Percentiles rank a stretch among this genome's conserved stretches.
These are phyloP conservation scores for Chelon auratus DNA, from an alignment of 2,797 vertebrate genomes.

Conservation along the genomic window DNA sequence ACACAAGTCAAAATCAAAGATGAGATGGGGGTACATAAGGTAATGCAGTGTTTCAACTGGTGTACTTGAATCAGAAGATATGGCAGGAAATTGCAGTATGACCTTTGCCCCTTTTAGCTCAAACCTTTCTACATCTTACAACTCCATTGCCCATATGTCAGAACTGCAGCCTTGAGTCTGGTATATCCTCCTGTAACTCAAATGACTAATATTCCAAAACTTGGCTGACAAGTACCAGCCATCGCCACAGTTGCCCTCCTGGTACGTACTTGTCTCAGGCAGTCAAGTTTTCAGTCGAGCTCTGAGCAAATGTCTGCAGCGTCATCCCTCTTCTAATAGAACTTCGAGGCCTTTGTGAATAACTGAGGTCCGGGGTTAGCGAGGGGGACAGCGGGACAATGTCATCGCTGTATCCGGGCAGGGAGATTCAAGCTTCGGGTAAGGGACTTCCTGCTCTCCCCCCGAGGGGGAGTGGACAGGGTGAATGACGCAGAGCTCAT, in stretches of 20 bases:
- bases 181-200: slow-evolving; percentile 42
- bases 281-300: slow-evolving; percentile 55
- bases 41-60: not conserved
- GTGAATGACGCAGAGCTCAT: slow-evolving; percentile 67
- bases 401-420: slow-evolving; percentile 48
- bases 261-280: slow-evolving; percentile 41
- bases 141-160: slow-evolving; percentile 26
- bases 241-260: slow-evolving; percentile 46
- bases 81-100: not conserved
- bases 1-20: not conserved
- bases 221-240: slow-evolving; percentile 10
- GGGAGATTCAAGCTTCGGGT: slow-evolving; percentile 43
- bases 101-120: slow-evolving; percentile 19
- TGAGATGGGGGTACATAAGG: not conserved
- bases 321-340: slow-evolving; percentile 54
- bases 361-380: slow-evolving; percentile 65
- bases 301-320: slow-evolving; percentile 60
- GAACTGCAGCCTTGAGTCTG: slow-evolving; percentile 47
- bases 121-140: slow-evolving; percentile 25
- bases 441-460: slow-evolving; percentile 48
- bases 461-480: slow-evolving; percentile 20
- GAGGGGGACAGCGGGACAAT: slow-evolving; percentile 27
- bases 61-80: slow-evolving; percentile 18
- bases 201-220: slow-evolving; percentile 57
- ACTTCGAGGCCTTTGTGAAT: slow-evolving; percentile 47